A percentile compares a stretch with the other conserved stretches of the same genome.
Conservation (phyloP, 2,113 vertebrate genomes). For the Loxodonta africana region DNA sequence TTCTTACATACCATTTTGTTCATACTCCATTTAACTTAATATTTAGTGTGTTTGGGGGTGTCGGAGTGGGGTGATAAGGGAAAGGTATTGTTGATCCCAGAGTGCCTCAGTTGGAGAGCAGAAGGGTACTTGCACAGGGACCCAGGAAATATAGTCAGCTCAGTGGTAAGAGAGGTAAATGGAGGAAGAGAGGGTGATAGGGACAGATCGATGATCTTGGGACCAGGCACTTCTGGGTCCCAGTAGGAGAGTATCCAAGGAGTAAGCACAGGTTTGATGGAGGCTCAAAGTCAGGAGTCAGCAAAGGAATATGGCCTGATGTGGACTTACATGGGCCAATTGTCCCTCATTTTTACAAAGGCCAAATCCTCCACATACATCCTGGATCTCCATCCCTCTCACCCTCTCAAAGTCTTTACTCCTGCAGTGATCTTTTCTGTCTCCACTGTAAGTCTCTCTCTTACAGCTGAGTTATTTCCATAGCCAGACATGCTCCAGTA, state of each 20-base stretch:
- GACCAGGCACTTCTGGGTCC: background rate
- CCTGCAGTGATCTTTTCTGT: background rate
- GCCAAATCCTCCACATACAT: rapidly evolving
- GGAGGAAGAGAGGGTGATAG: background rate
- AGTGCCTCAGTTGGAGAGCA: background rate
- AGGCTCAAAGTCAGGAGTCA: background rate
- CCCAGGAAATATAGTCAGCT: background rate
- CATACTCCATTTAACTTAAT: background rate
- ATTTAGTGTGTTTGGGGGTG: background rate
- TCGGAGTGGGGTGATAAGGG: background rate
- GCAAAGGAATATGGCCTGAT: background rate
- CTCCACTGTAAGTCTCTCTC: background rate
- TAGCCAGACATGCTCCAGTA: background rate
- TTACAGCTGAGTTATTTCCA: background rate
- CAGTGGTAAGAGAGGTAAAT: background rate
- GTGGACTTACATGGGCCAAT: background rate
- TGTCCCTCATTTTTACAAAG: background rate
- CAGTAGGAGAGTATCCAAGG: background rate
- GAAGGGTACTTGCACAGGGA: background rate
- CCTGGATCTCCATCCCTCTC: background rate
- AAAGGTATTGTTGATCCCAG: background rate
- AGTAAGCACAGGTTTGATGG: background rate
- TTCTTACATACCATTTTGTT: background rate
- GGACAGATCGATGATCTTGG: background rate
- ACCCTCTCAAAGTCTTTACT: background rate